Conservation (phyloP, 2,797 vertebrate genomes). For the Falco naumanni region DNA sequence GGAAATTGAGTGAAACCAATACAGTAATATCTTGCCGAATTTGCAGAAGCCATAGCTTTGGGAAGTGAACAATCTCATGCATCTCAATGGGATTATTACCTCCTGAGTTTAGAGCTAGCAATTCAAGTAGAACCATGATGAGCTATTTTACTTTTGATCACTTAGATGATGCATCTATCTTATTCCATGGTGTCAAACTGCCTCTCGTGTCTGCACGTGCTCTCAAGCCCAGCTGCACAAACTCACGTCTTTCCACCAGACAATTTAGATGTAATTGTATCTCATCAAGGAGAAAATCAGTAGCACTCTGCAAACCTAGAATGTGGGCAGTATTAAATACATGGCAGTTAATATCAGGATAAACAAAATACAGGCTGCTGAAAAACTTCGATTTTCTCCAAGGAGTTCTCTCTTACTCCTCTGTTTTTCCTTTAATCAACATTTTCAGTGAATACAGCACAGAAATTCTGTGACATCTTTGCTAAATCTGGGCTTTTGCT, state of each 20-base stretch:
- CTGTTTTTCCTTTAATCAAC: not conserved
- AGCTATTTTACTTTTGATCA: not conserved
- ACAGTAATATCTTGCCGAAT: accelerated
- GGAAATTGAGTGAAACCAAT: not conserved
- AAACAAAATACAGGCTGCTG: not conserved
- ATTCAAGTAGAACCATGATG: not conserved
- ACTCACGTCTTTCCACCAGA: not conserved
- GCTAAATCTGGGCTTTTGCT: not conserved
- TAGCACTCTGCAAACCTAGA: not conserved
- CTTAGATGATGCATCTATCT: not conserved
- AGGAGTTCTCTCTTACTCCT: not conserved
- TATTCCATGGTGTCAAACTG: not conserved
- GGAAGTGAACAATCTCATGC: not conserved
- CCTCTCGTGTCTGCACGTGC: not conserved
- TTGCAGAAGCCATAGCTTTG: not conserved
- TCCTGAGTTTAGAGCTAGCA: not conserved
- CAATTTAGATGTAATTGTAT: not conserved
- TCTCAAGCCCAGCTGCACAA: not conserved
- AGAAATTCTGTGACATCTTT: not conserved
- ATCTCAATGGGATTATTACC: not conserved
- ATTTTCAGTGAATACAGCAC: not conserved
- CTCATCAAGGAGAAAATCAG: conserved; percentile 22
- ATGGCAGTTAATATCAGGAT: not conserved
- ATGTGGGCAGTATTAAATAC: not conserved
- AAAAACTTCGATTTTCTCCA: not conserved